Base-by-base conservation (phyloP, 2,888 invertebrate genomes). In the Zygaena filipendulae region DNA sequence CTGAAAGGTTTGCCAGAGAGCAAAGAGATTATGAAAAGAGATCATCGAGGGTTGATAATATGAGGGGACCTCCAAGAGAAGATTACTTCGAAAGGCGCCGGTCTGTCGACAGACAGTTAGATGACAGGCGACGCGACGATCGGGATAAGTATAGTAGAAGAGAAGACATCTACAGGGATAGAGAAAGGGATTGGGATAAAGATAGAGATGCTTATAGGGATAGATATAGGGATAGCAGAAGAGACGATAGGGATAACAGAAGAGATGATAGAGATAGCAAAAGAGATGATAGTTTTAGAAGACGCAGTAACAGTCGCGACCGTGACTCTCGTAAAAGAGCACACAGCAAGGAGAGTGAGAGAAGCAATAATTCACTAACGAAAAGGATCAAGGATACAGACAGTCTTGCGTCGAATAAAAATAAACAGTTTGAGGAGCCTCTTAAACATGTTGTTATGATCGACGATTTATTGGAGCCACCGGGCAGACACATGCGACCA, bases 401-500 rank as follows among this genome's bases (percentile, higher is more conserved):
- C 5, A 16, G 16, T 16, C 16, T 7, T 16, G n/a, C n/a, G n/a
- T n/a, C n/a, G n/a, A n/a, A n/a, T 11, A 26, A 21, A 12, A 30
- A 13, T 27, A 49, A 40, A 43, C 59, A 39, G 37, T 37, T 2
- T 37, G 46, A 25, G 49, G 68, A 31, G 40, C 51, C 26, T 37
- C 36, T 68, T 45, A 57, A 69, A 52, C 66, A 63, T 38, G 11
- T 70, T 13, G 84, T 88, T 19, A 84, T 83, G 67, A 88, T 96
- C 44, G 93, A 95, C 54, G 95, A 96, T 57, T 68, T 97, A 34
- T 68, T 97, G 25, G 84, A 86, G 52, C 67, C 84, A 11, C 96
- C 97, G 2, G 92, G 92, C 5, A 84, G 97, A 25, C 80, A 83
- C 35, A 87, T 85, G 44, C 84, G 97, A 44, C 94, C 97, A 11